Evolutionary conservation across 2,113 vertebrate species (phyloP), one percentile per base, ranked within the genome.

Genomic region (Rhea pennata): DNA sequence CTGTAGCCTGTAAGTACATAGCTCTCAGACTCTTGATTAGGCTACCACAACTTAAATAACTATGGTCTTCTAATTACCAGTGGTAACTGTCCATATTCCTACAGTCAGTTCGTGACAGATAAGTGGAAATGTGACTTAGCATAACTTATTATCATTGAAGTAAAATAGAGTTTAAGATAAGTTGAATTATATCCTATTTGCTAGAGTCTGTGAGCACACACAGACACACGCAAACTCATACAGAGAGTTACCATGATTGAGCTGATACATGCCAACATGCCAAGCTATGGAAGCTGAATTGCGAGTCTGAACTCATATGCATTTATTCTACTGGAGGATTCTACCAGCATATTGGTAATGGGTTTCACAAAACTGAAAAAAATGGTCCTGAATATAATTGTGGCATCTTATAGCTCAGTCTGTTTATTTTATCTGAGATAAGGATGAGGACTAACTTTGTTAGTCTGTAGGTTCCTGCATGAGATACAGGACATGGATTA

Each of bases 241-340:
- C 2, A 2, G 0, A 0, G 24, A 42, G 69, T 3, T 90, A 66
- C 73, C 31, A 0, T 39, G n/a, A 8, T 70, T 64, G 65, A 84
- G 76, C 73, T 12, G 24, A 27, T 23, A 56, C 50, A 2, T 27
- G 48, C 84, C 80, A 71, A 9, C 1, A 2, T 8, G 29, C 39
- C 76, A 51, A 4, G 0, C 80, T 84, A 65, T 5, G 2, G n/a
- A 65, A 91, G 65, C 27, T 84, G 75, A 92, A 12, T n/a, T 82
- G 3, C 2, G 21, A 24, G 31, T 58, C 71, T 85, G 62, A 85
- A 50, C 36, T 87, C 70, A 20, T 26, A 16, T 11, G 62, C 70
- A 19, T 75, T 8, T 42, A 5, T 51, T 80, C 51, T 33, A 4
- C 56, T 72, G 66, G 14, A 82, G 70, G 13, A 87, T 73, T 36